Base-by-base conservation (phyloP, 2,888 invertebrate genomes). In the Autographa pulchrina region DNA sequence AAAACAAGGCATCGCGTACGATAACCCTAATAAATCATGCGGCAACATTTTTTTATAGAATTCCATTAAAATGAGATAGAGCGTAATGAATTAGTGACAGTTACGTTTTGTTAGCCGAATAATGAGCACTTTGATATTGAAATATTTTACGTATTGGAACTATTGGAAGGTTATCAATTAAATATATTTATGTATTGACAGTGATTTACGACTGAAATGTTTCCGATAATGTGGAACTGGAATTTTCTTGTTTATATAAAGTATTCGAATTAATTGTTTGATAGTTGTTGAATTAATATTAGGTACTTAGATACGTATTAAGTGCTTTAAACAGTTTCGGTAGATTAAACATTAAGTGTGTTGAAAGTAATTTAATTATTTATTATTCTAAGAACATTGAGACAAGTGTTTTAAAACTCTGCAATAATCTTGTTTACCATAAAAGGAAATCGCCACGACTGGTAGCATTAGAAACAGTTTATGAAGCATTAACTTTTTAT, bases 21-120 rank as follows among this genome's bases (percentile, higher is more conserved):
- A 92, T 93, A 93, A 92, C 83, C 85, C 76, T 85, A 88, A 93
- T 94, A 94, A 94, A 91, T 91, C 89, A 91, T 63, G 81, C 76
- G 72, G 81, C 69, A 83, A 86, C 80, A 74, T 84, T 85, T 89
- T n/a, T 88, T 90, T 90, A 89, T 86, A 81, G 83, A 87, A 87
- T 86, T 87, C 89, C 91, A 90, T 91, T 92, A 90, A 88, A 87
- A 80, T 78, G 70, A 86, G 89, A 91, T 91, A 90, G 83, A 83
- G 77, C 69, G 77, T 85, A 90, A 90, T 90, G 86, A 90, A 88
- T 88, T 87, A 88, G 84, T 86, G 85, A 86, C 86, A 85, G 82
- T 79, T 79, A 77, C 72, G 77, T 79, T 77, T 72, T 76, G 81
- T 75, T 74, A 72, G 59, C 76, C 68, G 61, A 75, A 76, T 84